Evolutionary conservation across 2,797 vertebrate genomes (phyloP), one percentile per base, ranked within the genome.

Genomic region (Takifugu rubripes): DNA sequence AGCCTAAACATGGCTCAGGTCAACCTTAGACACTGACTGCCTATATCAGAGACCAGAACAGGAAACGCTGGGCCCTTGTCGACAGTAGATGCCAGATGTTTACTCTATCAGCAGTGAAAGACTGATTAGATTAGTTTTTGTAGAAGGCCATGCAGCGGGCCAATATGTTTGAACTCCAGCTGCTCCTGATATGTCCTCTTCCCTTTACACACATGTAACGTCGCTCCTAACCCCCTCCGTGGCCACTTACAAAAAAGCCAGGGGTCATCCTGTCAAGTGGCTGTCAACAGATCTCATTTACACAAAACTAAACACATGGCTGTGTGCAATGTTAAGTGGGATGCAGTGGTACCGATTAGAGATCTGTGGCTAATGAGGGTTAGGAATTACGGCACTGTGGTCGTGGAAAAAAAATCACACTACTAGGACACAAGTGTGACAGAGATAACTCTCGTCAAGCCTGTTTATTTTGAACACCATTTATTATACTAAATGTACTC

Each of bases 31-130:
- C 61, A 69, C 56, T 66, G 75, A 84, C 78, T 67, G 63, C 56
- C 56, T 57, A 48, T 64, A 72, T 81, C 76, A 69, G 66, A 76
- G 65, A 56, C 51, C 51, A 81, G 87, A 86, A 90, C 91, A 93
- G 93, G 91, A 94, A 93, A 91, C 92, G 91, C 92, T 94, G 86
- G 82, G 91, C 86, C 75, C 85, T 91, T 90, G 89, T 92, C 89
- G 75, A 85, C 85, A 84, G 88, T 40, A 84, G 88, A 69, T 84
- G 84, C 90, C 88, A 82, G 79, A 91, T 88, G 89, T 92, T 93
- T 92, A 91, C 84, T 92, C 93, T 91, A 92, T 91, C 92, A 87
- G 88, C 75, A 75, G 72, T 79, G 81, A 83, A 84, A 76, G 82
- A 82, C 75, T 87, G 89, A 93, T 92, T 91, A 91, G 90, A 92